These are phyloP conservation scores for Dorcus hopei DNA, from an alignment of 2,888 invertebrate species.

Conservation along the genomic window DNA sequence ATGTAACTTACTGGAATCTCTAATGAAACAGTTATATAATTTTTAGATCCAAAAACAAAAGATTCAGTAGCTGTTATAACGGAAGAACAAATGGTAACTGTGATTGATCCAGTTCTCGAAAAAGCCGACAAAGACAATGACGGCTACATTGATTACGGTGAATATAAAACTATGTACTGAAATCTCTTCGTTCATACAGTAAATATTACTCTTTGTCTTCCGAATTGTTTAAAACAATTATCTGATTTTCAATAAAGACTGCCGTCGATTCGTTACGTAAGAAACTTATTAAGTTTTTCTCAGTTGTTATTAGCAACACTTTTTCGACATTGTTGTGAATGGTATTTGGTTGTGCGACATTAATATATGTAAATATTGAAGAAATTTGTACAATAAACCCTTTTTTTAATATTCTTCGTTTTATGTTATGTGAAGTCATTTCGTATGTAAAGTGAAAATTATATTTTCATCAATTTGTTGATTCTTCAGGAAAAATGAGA, in stretches of 20 bases:
- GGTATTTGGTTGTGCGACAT: slow-evolving; percentile 3
- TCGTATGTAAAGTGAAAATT: too few species aligned
- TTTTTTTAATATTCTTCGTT: neutral
- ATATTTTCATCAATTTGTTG: too few species aligned
- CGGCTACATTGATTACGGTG: slow-evolving; percentile 68
- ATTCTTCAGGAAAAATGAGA: neutral
- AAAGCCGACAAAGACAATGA: slow-evolving; percentile 69
- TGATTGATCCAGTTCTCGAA: slow-evolving; percentile 62
- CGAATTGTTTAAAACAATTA: neutral
- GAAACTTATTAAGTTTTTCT: slow-evolving; percentile 1
- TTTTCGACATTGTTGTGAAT: too few species aligned
- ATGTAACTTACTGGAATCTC: neutral
- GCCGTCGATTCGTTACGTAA: neutral
- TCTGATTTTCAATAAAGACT: slow-evolving; percentile 4
- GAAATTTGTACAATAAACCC: neutral
- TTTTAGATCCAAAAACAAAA: slow-evolving; percentile 47
- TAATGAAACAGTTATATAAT: neutral
- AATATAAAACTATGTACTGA: slow-evolving; percentile 47
- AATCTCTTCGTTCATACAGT: neutral
- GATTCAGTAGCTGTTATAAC: slow-evolving; percentile 45
- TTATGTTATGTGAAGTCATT: neutral
- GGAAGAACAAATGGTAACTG: slow-evolving; percentile 55
- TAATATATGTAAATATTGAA: slow-evolving; percentile 8
- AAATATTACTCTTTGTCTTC: neutral
- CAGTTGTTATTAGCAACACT: neutral